Evolutionary conservation across 2,113 vertebrate genomes (phyloP).

Genomic region (Nothobranchius kuhntae): DNA sequence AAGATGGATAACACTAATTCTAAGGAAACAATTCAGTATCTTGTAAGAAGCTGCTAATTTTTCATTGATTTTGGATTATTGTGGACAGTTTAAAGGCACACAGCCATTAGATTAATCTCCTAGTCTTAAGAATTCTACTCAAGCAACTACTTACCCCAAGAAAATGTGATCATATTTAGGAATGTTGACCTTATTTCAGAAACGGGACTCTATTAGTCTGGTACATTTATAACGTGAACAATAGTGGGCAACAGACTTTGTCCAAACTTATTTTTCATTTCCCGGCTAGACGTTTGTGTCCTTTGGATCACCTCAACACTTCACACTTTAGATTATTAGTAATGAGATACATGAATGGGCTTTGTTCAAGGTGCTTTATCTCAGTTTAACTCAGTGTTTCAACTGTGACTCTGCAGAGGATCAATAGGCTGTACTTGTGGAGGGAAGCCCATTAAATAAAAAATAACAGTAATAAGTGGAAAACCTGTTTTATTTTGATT

Average conservation of each 20-base stretch:
- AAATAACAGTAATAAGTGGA: conserved; percentile 10
- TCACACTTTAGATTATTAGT: conserved; percentile 36
- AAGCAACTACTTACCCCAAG: no score
- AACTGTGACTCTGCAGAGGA: conserved; percentile 43
- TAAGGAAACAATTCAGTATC: no score
- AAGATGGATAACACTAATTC: no score
- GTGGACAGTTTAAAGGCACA: no score
- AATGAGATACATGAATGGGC: conserved; percentile 58
- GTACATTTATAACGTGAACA: neutral
- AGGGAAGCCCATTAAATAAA: conserved; percentile 39
- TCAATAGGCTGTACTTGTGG: conserved; percentile 55
- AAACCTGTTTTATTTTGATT: neutral
- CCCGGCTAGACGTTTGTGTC: conserved; percentile 33
- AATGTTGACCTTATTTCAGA: no score
- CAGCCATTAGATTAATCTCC: no score
- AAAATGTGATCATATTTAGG: no score
- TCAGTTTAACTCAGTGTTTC: conserved; percentile 36
- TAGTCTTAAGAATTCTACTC: no score
- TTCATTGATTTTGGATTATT: no score
- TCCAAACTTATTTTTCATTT: conserved; percentile 31
- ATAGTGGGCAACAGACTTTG: neutral
- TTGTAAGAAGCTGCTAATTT: no score
- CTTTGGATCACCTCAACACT: conserved; percentile 50
- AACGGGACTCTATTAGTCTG: neutral
- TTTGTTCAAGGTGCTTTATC: conserved; percentile 43